phyloP scores from a whole-genome alignment of 2,113 vertebrate genomes.

The Alligator sinensis region DNA sequence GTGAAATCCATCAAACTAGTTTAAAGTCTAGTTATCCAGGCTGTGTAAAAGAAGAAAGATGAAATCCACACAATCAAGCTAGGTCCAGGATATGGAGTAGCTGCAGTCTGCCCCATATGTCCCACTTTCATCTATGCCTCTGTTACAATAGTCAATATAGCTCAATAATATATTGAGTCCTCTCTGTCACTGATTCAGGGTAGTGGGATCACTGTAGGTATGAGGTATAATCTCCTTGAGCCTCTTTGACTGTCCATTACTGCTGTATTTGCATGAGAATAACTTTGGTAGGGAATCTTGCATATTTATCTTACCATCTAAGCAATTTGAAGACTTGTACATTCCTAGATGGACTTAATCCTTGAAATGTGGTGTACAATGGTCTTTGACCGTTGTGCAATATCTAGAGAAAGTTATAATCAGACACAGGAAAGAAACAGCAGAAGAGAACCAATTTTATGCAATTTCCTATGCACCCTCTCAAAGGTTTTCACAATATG shows the following conservation, averaged over 20 bases:
- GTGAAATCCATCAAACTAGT: not conserved
- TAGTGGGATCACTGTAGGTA: too few relatives aligned
- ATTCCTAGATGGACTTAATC: not conserved
- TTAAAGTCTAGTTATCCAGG: not conserved
- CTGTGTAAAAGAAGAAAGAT: not conserved
- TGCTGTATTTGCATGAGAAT: not conserved
- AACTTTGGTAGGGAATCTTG: not conserved
- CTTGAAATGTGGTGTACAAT: not conserved
- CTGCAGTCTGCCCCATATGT: not conserved
- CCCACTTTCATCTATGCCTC: rapidly evolving
- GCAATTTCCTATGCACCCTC: not conserved
- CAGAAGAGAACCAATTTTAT: not conserved
- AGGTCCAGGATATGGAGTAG: not conserved
- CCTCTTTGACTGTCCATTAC: not conserved
- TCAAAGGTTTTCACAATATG: not conserved
- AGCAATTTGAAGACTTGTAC: not conserved
- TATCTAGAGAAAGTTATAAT: too few relatives aligned
- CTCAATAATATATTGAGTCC: too few relatives aligned
- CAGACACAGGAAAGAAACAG: not conserved
- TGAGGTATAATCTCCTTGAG: not conserved
- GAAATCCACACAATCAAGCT: rapidly evolving
- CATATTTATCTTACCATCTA: not conserved
- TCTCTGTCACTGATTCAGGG: too few relatives aligned
- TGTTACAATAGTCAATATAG: not conserved
- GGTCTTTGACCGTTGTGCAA: too few relatives aligned